Evolutionary conservation across 92 coral and sea anemone genomes (phyloP).

Genomic region (Micromussa lordhowensis): DNA sequence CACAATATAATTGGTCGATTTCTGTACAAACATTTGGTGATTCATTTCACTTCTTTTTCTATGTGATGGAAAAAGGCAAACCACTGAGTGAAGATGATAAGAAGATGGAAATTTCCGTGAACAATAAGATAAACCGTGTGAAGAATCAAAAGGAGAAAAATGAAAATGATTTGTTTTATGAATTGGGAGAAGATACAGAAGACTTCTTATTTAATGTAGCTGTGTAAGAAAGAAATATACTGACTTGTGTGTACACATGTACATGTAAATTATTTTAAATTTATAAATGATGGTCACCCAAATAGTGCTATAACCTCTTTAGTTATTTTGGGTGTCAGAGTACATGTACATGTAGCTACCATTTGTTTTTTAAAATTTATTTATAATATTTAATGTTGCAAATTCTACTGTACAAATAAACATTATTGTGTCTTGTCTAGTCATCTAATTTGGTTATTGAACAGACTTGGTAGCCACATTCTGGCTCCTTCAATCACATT

Average conservation of each 20-base stretch:
- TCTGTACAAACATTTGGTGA: constrained; percentile 64
- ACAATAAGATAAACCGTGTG: background rate
- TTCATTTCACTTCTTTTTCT: constrained; percentile 74
- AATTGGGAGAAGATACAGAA: constrained; percentile 33
- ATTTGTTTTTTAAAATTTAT: no score
- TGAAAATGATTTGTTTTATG: background rate
- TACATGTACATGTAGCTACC: no score
- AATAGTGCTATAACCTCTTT: no score
- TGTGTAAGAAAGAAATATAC: background rate
- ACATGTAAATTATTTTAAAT: no score
- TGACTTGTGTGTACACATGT: no score
- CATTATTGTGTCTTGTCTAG: no score
- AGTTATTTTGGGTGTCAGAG: no score
- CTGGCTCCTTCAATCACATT: constrained; percentile 23
- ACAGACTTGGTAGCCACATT: background rate
- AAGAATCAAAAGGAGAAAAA: background rate
- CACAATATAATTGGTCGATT: constrained; percentile 69
- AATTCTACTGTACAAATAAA: no score
- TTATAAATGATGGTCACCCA: no score
- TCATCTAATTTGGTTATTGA: no score
- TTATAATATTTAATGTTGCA: no score
- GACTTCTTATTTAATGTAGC: constrained; percentile 50
- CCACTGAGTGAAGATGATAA: constrained; percentile 63
- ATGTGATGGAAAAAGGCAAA: constrained; percentile 71
- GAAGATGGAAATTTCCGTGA: constrained; percentile 30